Base-by-base conservation (phyloP, 2,888 invertebrate genomes). In the Hylaea fasciaria region DNA sequence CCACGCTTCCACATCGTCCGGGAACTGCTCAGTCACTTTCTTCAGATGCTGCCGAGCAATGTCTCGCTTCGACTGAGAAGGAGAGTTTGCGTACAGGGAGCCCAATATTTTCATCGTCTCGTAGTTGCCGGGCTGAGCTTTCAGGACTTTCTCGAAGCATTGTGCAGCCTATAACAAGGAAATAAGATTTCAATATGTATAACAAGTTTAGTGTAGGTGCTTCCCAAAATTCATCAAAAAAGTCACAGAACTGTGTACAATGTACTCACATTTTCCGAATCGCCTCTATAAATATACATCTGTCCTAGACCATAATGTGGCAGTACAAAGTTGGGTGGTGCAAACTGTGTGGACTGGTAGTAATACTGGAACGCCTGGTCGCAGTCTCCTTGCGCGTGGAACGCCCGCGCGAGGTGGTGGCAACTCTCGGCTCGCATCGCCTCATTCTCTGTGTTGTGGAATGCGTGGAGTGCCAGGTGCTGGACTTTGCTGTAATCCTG, bases 71-170 rank as follows among this genome's bases (percentile, higher is more conserved):
- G 97, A 96, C 81, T 98, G 97, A 2, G 97, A 97, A 13, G 94
- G 93, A 0, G 97, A 97, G 78, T 95, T 96, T 0, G 99, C 98
- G 83, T 99, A 99, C 0, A 99, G 91, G 0, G 99, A 98, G 1
- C 99, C 99, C 10, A 99, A 94, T 72, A 99, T 99, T 92, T 99
- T 99, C 98, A 99, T 98, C 0, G 99, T 99, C 87, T 99, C 99
- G 80, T 99, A 99, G 92, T 99, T 99, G 37, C 98, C 98, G 0
- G 99, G 98, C 83, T 98, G 98, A 0, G 95, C 97, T 93, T 99
- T 99, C 5, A 99, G 91, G 0, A 99, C 99, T 91, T 98, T 99
- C 90, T 99, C 99, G 85, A 99, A 99, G 84, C 99, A 99, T 83
- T 97, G 97, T 0, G 99, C 97, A 0, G 99, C 99, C 98, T 98